Base-by-base conservation (phyloP, 2,888 invertebrate species). In the Cepaea hortensis region DNA sequence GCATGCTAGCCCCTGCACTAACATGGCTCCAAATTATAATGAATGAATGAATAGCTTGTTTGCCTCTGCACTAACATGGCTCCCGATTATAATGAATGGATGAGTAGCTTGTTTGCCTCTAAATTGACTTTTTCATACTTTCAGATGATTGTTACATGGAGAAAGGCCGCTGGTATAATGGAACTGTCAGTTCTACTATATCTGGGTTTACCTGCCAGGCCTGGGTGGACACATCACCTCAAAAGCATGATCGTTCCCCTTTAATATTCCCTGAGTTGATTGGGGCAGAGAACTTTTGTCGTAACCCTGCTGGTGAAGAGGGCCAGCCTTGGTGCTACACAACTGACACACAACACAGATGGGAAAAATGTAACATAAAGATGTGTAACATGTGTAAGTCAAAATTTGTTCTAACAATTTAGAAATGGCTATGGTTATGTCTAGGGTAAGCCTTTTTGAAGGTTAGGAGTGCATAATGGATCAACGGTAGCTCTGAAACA, bases 231-330 rank as follows among this genome's bases (percentile, higher is more conserved):
- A 97, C 98, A 85, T 95, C 95, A 82, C 98, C 98, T 0, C 98
- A 98, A 93, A 96, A 96, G 89, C 98, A 98, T 93, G 96, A 97
- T 90, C 97, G 98, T 18, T 94, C 94, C 3, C 98, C 98, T 0
- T 95, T 96, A 92, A 97, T 98, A 35, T 98, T 98, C 94, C 97
- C 98, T 6, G 98, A 98, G 95, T 96, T 98, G 87, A 96, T 96
- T 90, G 96, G 97, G 93, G 96, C 98, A 3, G 97, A 97, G 93
- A 99, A 98, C 95, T 97, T 96, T 93, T 99, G 99, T 94, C 96
- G 99, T 90, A 99, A 99, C 95, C 98, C 98, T 3, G 98, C 98
- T 0, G 98, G 97, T 0, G 98, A 98, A 93, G 98, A 98, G 93
- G 87, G 76, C 4, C 96, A 96, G 91, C 99, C 98, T 0, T 99